phyloP scores from a whole-genome alignment of 2,888 invertebrate species.

The Scaptomyza cyrtandrae region DNA sequence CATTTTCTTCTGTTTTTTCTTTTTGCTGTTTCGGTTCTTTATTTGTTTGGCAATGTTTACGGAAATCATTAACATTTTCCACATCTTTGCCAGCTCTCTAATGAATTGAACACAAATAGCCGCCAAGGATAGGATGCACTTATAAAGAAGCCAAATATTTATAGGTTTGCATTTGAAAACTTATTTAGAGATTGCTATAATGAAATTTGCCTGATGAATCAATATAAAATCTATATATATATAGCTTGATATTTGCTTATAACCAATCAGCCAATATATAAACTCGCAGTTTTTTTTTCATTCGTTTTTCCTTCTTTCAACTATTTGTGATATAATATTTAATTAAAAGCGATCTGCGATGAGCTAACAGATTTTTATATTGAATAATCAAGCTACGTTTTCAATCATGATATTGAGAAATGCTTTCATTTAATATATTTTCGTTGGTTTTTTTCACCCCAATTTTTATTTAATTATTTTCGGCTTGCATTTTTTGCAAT shows the following conservation, averaged over 20 bases:
- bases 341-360: background rate
- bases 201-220: background rate
- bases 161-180: background rate
- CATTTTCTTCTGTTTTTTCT: slow-evolving; percentile 14
- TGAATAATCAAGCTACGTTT: background rate
- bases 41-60: slow-evolving; percentile 57
- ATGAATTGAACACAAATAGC: slow-evolving; percentile 53
- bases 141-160: background rate
- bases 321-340: background rate
- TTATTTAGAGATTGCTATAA: background rate
- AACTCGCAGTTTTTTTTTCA: background rate
- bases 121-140: background rate
- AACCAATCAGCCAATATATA: background rate
- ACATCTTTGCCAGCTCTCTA: slow-evolving; percentile 22
- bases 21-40: slow-evolving; percentile 38
- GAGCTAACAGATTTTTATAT: background rate
- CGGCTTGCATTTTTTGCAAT: background rate
- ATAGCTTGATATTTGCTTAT: background rate
- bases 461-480: background rate
- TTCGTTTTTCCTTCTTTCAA: background rate
- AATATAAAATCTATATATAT: background rate
- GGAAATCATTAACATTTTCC: slow-evolving; percentile 55
- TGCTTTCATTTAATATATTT: background rate
- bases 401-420: background rate
- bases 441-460: background rate